These are phyloP conservation scores for Gymnocephalus cernua DNA, from an alignment of 2,113 vertebrate species.

Conservation along the genomic window DNA sequence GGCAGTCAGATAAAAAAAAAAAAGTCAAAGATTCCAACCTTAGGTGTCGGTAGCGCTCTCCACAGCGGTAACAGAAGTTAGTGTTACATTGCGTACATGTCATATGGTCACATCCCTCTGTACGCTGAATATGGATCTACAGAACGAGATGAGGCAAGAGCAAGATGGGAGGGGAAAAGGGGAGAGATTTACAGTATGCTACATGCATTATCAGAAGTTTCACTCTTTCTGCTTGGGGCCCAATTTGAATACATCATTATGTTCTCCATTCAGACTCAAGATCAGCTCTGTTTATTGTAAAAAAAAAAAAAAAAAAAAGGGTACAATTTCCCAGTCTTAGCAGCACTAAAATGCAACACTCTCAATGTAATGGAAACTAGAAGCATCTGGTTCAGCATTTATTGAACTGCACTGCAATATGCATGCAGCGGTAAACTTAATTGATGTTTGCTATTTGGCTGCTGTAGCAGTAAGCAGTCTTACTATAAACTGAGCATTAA, in stretches of 20 bases:
- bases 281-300: neutral
- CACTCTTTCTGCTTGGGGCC: neutral
- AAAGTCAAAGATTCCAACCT: conserved; percentile 64
- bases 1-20: too few species aligned
- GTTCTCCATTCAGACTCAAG: neutral
- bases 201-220: neutral
- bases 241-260: neutral
- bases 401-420: neutral
- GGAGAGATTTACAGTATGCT: neutral
- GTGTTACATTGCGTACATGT: conserved; percentile 98
- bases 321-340: neutral
- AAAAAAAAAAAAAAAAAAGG: neutral
- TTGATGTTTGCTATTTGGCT: conserved; percentile 14
- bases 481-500: conserved; percentile 32
- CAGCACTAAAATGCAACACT: neutral
- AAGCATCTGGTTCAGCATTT: conserved; percentile 1
- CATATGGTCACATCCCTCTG: conserved; percentile 99
- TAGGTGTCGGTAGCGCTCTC: conserved; percentile 95
- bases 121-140: conserved; percentile 98
- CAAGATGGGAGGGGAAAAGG: neutral
- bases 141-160: neutral
- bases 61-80: conserved; percentile 99
- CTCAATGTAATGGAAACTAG: neutral
- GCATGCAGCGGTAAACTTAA: conserved; percentile 5
- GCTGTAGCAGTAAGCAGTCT: conserved; percentile 15